Evolutionary conservation across 2,888 invertebrate species (phyloP), one percentile per base, ranked within the genome.

Genomic region (Coelinius sp.): DNA sequence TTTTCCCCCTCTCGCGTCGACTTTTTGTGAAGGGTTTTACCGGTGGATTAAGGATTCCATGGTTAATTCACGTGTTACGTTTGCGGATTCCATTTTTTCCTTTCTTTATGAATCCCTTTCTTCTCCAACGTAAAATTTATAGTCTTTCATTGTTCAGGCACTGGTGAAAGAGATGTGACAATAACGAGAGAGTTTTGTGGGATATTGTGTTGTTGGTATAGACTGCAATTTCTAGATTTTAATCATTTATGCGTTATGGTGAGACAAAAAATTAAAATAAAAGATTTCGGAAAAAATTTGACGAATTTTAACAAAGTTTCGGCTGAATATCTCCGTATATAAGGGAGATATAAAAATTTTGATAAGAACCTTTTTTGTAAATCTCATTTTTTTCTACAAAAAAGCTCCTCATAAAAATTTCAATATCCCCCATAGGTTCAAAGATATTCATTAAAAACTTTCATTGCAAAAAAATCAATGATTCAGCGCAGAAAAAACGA

Each of bases 61-160:
- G 35, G 17, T 25, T 59, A 3, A 49, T 46, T 17, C 17, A 64
- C 14, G n/a, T 41, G 38, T 62, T 35, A 62, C 22, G n/a, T 20
- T 62, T 6, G 20, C 12, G n/a, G 35, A 35, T 35, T 62, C 14
- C 17, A 62, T 35, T 62, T 62, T 62, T n/a, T 62, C 20, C 35
- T 35, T 62, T 49, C 17, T 64, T 17, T 70, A 22, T 27, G 12
- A 6, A 17, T 53, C 49, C 27, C 59, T 25, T 10, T 17, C 71
- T 35, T 67, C 24, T 14, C 12, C 44, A 25, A 31, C 44, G 12
- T 17, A 49, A 49, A 49, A 49, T 49, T 49, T 49, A 49, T 49
- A 17, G 46, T 49, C 8, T 49, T 49, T 49, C 46, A 49, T 49
- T 49, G 46, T 49, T n/a, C n/a, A 17, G 46, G 17, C 46, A 20